Base-by-base conservation (phyloP, 2,113 vertebrate genomes). In the Cryptoleucopteryx plumbea region DNA sequence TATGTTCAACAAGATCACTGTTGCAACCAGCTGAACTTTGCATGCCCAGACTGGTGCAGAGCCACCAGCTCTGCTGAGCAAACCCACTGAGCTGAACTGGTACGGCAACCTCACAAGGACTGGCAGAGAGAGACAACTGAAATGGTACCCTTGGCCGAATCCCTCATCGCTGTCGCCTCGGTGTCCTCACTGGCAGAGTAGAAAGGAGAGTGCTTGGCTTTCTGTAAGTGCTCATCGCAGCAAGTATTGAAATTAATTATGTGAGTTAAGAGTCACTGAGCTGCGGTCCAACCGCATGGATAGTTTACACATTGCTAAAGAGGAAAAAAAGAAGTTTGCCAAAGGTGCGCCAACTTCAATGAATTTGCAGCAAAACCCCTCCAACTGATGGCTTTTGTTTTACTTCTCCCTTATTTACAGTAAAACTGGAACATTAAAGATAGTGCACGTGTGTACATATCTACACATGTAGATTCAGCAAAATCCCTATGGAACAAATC, bases 51-150 rank as follows among this genome's bases (percentile, higher is more conserved):
- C 17, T 62, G 63, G 25, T 20, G 70, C 8, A 18, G 52, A n/a
- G 16, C 27, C 47, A 63, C 1, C n/a, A 71, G 52, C 13, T 50
- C 50, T 71, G 56, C 42, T 63, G 74, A 80, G 66, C 36, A 75
- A 92, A 61, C 16, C 13, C 61, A 53, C n/a, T 2, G 4, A 58
- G 48, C 66, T 75, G 74, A 88, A n/a, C 27, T 1, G 4, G 42
- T 3, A 11, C 1, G 0, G 50, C 5, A 67, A 9, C 16, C 27
- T 58, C 15, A 83, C 0, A 2, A 58, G 74, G 14, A 23, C 9
- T 25, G 32, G 25, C 15, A 63, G 40, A 58, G 62, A 68, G 34
- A 16, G 11, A 36, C 15, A 53, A 36, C 36, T n/a, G 29, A 21
- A 62, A 50, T 2, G 17, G 16, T 2, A 61, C 13, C 36, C 29